phyloP scores from a whole-genome alignment of 2,797 vertebrate species.

The Loris lydekkerianus region DNA sequence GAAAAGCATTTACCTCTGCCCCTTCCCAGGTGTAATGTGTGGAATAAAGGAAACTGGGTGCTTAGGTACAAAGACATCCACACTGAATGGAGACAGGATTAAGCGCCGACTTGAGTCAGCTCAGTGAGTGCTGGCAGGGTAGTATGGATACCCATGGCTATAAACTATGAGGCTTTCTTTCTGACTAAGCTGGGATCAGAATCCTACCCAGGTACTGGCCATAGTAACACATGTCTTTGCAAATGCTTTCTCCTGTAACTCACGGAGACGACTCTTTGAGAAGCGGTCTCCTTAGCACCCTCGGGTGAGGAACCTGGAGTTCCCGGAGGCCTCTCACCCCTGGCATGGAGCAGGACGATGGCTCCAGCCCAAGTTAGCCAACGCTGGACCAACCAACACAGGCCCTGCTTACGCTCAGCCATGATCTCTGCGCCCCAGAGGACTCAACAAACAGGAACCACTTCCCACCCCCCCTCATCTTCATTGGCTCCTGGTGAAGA shows the following conservation, averaged over 20 bases:
- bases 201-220: not conserved
- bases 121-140: fast-evolving
- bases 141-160: fast-evolving
- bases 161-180: not conserved
- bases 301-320: not conserved
- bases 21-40: too few relatives aligned
- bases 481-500: not conserved
- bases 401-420: not conserved
- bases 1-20: not conserved
- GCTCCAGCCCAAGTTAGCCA: not conserved
- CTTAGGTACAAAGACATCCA: not conserved
- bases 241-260: not conserved
- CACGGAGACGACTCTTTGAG: not conserved
- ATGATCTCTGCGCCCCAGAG: not conserved
- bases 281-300: not conserved
- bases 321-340: not conserved
- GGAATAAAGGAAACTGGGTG: not conserved
- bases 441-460: fast-evolving
- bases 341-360: not conserved
- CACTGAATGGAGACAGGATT: fast-evolving
- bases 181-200: too few relatives aligned
- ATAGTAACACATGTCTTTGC: fast-evolving
- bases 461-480: not conserved
- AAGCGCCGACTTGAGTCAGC: not conserved
- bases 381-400: not conserved